Evolutionary conservation across 2,113 vertebrate species (phyloP).

Genomic region (Onychostoma macrolepis): DNA sequence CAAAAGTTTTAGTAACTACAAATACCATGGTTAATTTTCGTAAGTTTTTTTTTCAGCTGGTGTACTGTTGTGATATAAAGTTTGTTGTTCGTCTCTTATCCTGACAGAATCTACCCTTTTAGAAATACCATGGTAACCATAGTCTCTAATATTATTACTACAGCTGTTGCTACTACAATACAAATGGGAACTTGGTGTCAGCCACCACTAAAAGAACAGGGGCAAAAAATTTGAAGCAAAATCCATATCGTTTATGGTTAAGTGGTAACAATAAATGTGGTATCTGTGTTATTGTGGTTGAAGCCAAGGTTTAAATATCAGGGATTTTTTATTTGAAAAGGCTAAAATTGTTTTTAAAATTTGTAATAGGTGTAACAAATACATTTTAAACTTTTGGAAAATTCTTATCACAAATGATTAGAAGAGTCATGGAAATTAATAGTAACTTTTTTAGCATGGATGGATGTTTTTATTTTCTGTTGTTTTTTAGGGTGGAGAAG

Average conservation of each 20-base stretch:
- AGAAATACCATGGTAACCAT: not conserved
- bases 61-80: not conserved
- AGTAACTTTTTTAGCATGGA: too few species aligned
- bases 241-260: not conserved
- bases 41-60: not conserved
- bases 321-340: not conserved
- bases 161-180: not conserved
- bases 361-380: not conserved
- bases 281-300: not conserved
- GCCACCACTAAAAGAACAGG: not conserved
- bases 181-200: not conserved
- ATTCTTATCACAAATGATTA: too few species aligned
- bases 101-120: not conserved
- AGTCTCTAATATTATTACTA: not conserved
- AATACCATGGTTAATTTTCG: too few species aligned
- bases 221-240: not conserved
- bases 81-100: too few species aligned
- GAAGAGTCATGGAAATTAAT: too few species aligned
- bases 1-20: too few species aligned
- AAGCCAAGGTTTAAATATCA: not conserved
- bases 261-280: not conserved
- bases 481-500: not conserved
- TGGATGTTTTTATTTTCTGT: not conserved
- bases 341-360: not conserved
- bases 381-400: too few species aligned